phyloP scores from a whole-genome alignment of 2,888 invertebrate genomes.

The Drosophila austrosaltans region DNA sequence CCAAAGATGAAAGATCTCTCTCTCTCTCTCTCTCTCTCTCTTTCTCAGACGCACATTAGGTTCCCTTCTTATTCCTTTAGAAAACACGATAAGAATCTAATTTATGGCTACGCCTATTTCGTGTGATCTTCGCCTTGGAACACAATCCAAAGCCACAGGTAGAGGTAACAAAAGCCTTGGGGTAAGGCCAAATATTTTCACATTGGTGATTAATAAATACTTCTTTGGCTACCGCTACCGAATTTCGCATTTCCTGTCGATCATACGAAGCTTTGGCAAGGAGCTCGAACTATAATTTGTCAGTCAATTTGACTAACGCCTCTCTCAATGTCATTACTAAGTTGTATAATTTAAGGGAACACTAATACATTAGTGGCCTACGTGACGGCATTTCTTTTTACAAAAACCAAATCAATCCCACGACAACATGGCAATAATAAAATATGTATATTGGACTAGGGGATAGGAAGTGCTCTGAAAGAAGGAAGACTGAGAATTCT shows the following conservation, averaged over 20 bases:
- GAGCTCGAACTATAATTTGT: conserved; percentile 65
- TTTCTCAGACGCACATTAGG: conserved; percentile 2
- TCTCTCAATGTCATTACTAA: conserved; percentile 67
- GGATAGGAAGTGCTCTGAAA: conserved; percentile 62
- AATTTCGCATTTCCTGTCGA: conserved; percentile 77
- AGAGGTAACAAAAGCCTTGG: conserved; percentile 35
- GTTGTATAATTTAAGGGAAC: conserved; percentile 55
- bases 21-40: too few relatives aligned
- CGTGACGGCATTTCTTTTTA: conserved; percentile 65
- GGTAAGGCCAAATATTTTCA: conserved; percentile 42
- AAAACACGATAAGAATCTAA: conserved; percentile 70
- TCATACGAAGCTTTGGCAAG: conserved; percentile 17
- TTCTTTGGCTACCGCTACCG: conserved; percentile 70
- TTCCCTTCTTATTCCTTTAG: conserved; percentile 24
- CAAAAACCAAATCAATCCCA: conserved; percentile 53
- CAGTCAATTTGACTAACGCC: conserved; percentile 66
- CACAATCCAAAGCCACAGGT: neutral
- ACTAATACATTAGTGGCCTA: conserved; percentile 32
- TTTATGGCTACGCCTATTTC: conserved; percentile 71
- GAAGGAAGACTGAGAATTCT: conserved; percentile 1
- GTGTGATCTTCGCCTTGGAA: conserved; percentile 46
- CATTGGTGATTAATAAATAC: conserved; percentile 65
- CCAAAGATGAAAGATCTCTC: conserved; percentile 14
- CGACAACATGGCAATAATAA: conserved; percentile 31
- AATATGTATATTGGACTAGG: conserved; percentile 35